Conservation (phyloP, 1,140 invertebrate genomes). For the Drosophila navojoa region DNA sequence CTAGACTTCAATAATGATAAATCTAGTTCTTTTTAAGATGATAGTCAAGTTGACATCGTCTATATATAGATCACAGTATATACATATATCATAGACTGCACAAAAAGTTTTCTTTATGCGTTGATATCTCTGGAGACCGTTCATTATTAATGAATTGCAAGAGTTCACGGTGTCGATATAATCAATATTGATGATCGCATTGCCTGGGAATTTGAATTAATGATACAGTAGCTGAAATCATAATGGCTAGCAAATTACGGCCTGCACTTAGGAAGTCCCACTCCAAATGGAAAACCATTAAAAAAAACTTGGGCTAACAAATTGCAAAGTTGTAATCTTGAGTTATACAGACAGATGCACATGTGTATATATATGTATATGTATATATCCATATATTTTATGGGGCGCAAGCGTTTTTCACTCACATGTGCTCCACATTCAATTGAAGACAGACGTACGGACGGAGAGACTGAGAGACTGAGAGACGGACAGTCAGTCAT, state of each 20-base stretch:
- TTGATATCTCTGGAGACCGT: too few species aligned
- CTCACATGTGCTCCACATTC: constrained; percentile 33
- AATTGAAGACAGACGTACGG: not conserved
- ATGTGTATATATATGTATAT: too few species aligned
- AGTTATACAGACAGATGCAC: not conserved
- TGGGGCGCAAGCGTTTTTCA: constrained; percentile 4
- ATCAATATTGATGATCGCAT: constrained; percentile 38
- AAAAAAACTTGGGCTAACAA: constrained; percentile 29
- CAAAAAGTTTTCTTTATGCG: too few species aligned
- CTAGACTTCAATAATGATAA: too few species aligned
- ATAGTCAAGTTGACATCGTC: too few species aligned
- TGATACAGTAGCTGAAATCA: constrained; percentile 33
- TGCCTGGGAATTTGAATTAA: constrained; percentile 26
- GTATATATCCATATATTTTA: constrained; percentile 6
- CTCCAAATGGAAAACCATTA: constrained; percentile 49
- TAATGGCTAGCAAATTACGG: constrained; percentile 18
- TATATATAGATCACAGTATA: too few species aligned
- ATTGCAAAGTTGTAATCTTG: constrained; percentile 45
- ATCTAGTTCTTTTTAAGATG: too few species aligned
- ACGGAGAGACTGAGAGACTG: constrained; percentile 3
- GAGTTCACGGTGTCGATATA: constrained; percentile 11
- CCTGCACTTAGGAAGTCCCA: constrained; percentile 12
- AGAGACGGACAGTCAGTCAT: not conserved
- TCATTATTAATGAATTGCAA: not conserved
- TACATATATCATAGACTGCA: too few species aligned